Evolutionary conservation across 2,113 vertebrate species (phyloP).

Genomic region (Chamaea fasciata): DNA sequence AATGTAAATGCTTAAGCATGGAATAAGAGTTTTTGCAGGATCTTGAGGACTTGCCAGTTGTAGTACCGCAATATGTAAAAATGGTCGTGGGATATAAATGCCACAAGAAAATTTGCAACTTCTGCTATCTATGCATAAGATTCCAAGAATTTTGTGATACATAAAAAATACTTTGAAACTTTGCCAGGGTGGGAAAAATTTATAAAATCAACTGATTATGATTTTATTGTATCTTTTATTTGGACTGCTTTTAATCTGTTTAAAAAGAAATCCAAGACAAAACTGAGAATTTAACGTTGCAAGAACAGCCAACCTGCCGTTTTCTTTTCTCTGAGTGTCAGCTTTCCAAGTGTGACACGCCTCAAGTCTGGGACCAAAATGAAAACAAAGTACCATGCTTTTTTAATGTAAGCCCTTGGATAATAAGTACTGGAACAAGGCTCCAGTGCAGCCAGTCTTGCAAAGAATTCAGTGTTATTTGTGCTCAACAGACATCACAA

Average conservation of each 20-base stretch:
- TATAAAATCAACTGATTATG: not conserved
- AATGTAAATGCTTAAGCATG: not conserved
- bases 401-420: not conserved
- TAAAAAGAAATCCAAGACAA: not conserved
- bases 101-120: not conserved
- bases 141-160: not conserved
- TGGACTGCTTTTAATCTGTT: not conserved
- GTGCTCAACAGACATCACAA: not conserved
- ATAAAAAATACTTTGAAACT: not conserved
- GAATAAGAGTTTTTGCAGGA: not conserved
- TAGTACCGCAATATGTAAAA: not conserved
- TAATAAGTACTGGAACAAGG: not conserved
- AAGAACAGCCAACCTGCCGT: not conserved
- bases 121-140: not conserved
- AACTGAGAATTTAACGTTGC: not conserved
- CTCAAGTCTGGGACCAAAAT: not conserved
- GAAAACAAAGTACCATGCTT: not conserved
- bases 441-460: not conserved
- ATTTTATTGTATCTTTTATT: not conserved
- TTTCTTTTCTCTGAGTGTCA: not conserved
- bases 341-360: not conserved
- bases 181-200: not conserved
- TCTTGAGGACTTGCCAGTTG: not conserved
- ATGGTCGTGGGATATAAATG: not conserved
- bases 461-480: not conserved